These are phyloP conservation scores for Augochlorella aurata DNA, from an alignment of 2,888 invertebrate species.

Conservation along the genomic window DNA sequence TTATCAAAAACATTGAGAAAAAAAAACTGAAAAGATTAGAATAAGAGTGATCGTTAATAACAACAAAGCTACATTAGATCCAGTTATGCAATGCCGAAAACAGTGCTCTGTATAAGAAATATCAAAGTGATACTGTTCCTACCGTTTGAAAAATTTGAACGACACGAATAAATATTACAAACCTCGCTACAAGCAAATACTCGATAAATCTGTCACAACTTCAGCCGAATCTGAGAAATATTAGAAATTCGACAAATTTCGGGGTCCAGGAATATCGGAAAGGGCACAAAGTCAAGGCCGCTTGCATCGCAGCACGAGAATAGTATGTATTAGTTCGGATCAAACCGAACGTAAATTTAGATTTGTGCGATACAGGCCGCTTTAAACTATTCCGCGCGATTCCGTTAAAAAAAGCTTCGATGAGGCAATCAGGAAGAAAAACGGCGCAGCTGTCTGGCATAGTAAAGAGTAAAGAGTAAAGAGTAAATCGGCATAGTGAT, in stretches of 20 bases:
- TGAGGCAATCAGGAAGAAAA: slow-evolving; percentile 15
- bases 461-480: slow-evolving; percentile 13
- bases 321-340: slow-evolving; percentile 34
- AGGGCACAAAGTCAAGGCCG: slow-evolving; percentile 59
- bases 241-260: neutral
- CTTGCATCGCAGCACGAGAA: slow-evolving; percentile 36
- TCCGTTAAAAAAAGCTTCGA: slow-evolving; percentile 28
- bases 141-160: no score
- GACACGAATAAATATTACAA: neutral
- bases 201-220: neutral
- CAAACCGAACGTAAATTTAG: slow-evolving; percentile 54
- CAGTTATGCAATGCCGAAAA: no score
- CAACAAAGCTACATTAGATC: no score
- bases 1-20: neutral
- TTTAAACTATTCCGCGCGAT: slow-evolving; percentile 29
- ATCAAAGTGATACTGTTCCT: no score
- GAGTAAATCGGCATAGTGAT: slow-evolving; percentile 25
- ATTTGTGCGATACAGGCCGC: slow-evolving; percentile 37
- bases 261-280: slow-evolving; percentile 2
- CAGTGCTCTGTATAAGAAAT: no score
- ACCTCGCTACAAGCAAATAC: neutral
- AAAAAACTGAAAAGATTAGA: no score
- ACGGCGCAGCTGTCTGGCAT: slow-evolving; percentile 35
- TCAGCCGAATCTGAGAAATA: neutral
- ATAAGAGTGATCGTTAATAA: neutral